Conservation (phyloP, 1,140 invertebrate genomes). For the Dreissena rostriformis region DNA sequence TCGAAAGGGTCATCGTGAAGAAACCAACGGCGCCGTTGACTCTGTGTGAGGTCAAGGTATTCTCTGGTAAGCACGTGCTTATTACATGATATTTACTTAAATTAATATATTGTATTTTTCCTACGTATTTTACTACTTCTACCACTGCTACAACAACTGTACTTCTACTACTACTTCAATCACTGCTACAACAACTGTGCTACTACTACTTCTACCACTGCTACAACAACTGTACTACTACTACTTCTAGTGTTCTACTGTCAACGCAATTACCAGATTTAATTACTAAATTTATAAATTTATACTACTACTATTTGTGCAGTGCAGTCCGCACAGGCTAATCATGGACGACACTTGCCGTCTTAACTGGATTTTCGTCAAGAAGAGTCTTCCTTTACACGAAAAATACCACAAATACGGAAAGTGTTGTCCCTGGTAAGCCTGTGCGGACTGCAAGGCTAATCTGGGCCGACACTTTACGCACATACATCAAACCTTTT, state of each 20-base stretch:
- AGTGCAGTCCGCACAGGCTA: no score
- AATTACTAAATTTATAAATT: not conserved
- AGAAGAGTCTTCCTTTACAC: no score
- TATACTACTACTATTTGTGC: no score
- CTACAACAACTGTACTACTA: not conserved
- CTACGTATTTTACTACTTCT: not conserved
- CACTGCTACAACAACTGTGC: not conserved
- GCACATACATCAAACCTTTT: no score
- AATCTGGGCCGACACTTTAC: no score
- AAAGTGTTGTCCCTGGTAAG: no score
- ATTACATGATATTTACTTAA: not conserved
- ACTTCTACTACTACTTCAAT: not conserved
- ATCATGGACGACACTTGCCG: no score
- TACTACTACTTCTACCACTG: not conserved
- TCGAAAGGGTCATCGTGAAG: constrained; percentile 13
- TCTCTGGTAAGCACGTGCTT: not conserved
- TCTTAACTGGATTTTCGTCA: no score
- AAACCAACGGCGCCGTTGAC: not conserved
- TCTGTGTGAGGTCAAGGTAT: not conserved
- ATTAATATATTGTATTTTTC: not conserved
- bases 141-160: not conserved
- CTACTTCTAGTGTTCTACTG: not conserved
- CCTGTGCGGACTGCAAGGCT: no score
- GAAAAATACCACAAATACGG: no score
- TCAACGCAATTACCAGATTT: not conserved